These are phyloP conservation scores for Zhengitettix transpicula DNA, from an alignment of 2,888 invertebrate species.

Conservation along the genomic window DNA sequence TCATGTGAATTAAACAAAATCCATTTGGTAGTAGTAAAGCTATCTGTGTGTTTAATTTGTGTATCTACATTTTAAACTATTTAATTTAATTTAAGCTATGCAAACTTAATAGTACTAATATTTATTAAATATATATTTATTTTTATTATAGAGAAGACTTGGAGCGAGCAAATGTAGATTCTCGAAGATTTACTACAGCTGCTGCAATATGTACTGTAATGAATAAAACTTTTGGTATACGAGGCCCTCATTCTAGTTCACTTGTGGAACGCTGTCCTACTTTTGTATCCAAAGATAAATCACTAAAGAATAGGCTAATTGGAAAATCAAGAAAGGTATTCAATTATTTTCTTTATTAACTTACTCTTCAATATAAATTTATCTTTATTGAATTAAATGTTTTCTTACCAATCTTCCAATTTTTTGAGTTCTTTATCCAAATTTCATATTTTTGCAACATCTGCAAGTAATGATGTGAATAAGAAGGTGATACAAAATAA, in stretches of 20 bases:
- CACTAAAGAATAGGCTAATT: conserved; percentile 44
- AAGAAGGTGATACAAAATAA: neutral
- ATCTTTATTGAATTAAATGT: neutral
- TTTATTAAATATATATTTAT: conserved; percentile 1
- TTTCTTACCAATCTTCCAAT: neutral
- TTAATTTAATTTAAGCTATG: neutral
- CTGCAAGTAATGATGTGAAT: neutral
- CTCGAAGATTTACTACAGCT: conserved; percentile 48
- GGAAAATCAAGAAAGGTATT: conserved; percentile 47
- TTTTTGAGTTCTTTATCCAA: neutral
- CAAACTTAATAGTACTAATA: neutral
- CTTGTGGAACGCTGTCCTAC: conserved; percentile 60
- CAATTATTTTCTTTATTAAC: neutral
- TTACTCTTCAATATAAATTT: neutral
- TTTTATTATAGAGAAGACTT: conserved; percentile 37
- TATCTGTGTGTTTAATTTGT: too few species aligned
- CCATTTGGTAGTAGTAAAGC: too few species aligned
- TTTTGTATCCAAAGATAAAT: conserved; percentile 73
- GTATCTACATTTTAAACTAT: too few species aligned
- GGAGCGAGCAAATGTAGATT: conserved; percentile 42
- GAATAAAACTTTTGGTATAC: conserved; percentile 55
- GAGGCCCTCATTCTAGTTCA: conserved; percentile 37
- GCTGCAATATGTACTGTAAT: conserved; percentile 68
- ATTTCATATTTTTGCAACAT: neutral
- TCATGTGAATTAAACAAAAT: too few species aligned